phyloP scores from a whole-genome alignment of 1,140 invertebrate genomes.

The Cepaea nemoralis region DNA sequence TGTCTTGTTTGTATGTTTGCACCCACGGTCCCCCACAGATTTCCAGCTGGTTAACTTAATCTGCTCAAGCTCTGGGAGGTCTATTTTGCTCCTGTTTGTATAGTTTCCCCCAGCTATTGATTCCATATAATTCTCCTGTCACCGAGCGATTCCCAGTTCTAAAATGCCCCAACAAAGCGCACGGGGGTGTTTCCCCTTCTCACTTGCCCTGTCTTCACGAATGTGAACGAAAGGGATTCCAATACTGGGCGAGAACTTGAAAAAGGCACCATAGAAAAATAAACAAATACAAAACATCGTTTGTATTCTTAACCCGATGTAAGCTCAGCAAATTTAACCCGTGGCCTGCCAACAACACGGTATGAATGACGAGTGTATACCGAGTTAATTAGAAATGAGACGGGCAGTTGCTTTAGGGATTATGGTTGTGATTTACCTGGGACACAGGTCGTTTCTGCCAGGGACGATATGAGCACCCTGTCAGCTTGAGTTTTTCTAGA shows the following conservation, averaged over 20 bases:
- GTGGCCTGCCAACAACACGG: background rate
- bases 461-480: too few relatives aligned
- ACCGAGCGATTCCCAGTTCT: background rate
- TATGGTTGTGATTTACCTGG: too few relatives aligned
- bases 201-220: background rate
- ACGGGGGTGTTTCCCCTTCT: background rate
- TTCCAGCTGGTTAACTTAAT: slow-evolving; percentile 9
- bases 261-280: background rate
- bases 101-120: background rate
- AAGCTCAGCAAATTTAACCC: background rate
- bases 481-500: too few relatives aligned
- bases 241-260: background rate
- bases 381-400: background rate
- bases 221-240: background rate
- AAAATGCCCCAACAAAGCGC: background rate
- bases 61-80: slow-evolving; percentile 2
- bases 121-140: background rate
- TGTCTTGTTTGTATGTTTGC: background rate
- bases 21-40: background rate
- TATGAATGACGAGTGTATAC: background rate
- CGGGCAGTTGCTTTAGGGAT: too few relatives aligned
- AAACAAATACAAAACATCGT: background rate
- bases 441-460: too few relatives aligned
- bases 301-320: background rate
- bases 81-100: slow-evolving; percentile 14